phyloP scores from a whole-genome alignment of 2,888 invertebrate species.

The Hartigia nigra region DNA sequence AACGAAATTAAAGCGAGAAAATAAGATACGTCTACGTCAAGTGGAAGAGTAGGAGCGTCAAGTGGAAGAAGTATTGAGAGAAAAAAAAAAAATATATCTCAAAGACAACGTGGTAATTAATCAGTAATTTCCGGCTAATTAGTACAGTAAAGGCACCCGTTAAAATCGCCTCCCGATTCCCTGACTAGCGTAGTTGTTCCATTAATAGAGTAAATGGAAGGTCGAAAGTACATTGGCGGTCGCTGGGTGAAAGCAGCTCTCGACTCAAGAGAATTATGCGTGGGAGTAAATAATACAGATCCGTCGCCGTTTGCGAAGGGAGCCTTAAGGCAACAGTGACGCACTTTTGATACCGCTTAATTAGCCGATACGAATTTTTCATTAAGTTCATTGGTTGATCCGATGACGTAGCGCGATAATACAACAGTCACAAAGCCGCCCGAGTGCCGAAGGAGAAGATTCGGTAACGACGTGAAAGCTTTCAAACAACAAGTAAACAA shows the following conservation, averaged over 20 bases:
- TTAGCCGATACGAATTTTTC: neutral
- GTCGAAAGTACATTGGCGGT: neutral
- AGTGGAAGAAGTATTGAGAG: neutral
- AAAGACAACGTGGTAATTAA: neutral
- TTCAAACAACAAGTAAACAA: neutral
- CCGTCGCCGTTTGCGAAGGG: neutral
- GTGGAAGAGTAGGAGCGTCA: neutral
- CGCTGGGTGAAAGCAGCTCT: neutral
- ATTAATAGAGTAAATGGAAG: neutral
- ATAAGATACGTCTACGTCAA: neutral
- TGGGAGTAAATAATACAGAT: neutral
- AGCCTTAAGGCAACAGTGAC: neutral
- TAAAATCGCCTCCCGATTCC: neutral
- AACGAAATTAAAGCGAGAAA: neutral
- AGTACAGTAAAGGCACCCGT: neutral
- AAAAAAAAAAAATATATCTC: neutral
- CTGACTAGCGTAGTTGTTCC: neutral
- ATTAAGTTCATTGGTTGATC: neutral
- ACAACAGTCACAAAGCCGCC: neutral
- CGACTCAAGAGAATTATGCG: neutral
- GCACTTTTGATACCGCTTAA: neutral
- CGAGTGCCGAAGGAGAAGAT: neutral
- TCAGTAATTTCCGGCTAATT: neutral
- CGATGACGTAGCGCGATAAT: neutral
- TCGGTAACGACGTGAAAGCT: neutral